Base-by-base conservation (phyloP, 2,113 vertebrate species). In the Stigmatopora nigra region DNA sequence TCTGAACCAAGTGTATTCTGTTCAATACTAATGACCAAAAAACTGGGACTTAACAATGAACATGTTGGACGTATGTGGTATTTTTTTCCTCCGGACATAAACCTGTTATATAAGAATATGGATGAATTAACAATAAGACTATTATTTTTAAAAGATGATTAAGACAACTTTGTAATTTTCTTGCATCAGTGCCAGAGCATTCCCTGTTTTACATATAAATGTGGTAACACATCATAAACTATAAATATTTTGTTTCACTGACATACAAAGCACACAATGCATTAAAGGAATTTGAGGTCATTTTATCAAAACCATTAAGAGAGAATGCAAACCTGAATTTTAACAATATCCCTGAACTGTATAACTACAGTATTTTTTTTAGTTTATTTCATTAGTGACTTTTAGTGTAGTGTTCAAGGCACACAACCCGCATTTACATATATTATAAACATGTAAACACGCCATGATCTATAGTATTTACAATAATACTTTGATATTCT, bases 1-100 rank as follows among this genome's bases (percentile, higher is more conserved):
- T 83, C 84, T 84, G 81, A 88, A 84, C 84, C 62, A 68, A 69
- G 71, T 67, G 61, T 72, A 69, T 48, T 75, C 71, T 61, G 44
- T 19, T 73, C 68, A 48, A 74, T 70, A 70, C 70, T 48, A 70
- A 68, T 72, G 74, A 83, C 75, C 75, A 78, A 77, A 85, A 80
- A 73, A 70, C n/a, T 58, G 25, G 64, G 69, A 67, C 52, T 36
- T 10, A 68, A 73, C 48, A 55, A 68, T 70, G 14, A 79, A 72
- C 19, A 70, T 67, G 51, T 65, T 36, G 56, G 60, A 68, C 61
- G 63, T 19, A 46, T 17, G 35, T 41, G 6, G 61, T 51, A 58
- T 17, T 12, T 55, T 69, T 77, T 73, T 76, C 74, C 38, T 10
- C 38, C 38, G 6, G 38, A 41, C 9, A 78, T 75, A 73, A 57